Conservation (phyloP, 2,113 vertebrate genomes). For the Syngnathus floridae region DNA sequence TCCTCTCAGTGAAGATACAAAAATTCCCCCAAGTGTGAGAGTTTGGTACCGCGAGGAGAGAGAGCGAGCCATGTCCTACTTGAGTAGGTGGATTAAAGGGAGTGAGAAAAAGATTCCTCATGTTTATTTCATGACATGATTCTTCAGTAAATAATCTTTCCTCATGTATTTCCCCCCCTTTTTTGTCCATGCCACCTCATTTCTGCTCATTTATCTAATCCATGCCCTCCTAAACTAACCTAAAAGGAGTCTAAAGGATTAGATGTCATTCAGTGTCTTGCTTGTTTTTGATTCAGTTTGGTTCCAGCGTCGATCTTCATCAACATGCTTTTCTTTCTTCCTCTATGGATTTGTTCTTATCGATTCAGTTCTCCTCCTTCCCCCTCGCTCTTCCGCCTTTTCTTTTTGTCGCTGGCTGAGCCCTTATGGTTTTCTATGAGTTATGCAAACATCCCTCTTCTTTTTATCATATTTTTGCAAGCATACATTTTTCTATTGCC, state of each 20-base stretch:
- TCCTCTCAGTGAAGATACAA: constrained; percentile 6
- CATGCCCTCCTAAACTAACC: constrained; percentile 29
- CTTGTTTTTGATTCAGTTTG: constrained; percentile 38
- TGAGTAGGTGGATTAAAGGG: constrained; percentile 60
- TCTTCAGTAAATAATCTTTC: constrained; percentile 52
- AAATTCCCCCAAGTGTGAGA: constrained; percentile 21
- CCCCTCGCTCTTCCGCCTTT: constrained; percentile 28
- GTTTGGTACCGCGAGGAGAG: background rate
- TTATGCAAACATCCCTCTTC: constrained; percentile 48
- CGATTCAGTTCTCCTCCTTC: constrained; percentile 37
- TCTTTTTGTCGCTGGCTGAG: constrained; percentile 21
- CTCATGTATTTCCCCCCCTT: constrained; percentile 32
- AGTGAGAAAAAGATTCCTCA: constrained; percentile 51
- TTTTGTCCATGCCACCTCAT: constrained; percentile 7
- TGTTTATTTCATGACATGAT: constrained; percentile 56
- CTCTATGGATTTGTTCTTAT: constrained; percentile 39
- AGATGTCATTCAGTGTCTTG: constrained; percentile 22
- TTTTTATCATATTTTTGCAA: constrained; percentile 22
- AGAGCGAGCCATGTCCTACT: constrained; percentile 38
- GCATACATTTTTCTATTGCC: constrained; percentile 47
- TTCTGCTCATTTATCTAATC: constrained; percentile 24
- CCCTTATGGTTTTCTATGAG: constrained; percentile 35
- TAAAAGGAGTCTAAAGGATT: constrained; percentile 47
- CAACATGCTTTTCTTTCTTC: constrained; percentile 18
- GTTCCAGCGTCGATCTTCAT: constrained; percentile 44